phyloP scores from a whole-genome alignment of 1,140 invertebrate genomes.

The Conopomorpha cramerella region DNA sequence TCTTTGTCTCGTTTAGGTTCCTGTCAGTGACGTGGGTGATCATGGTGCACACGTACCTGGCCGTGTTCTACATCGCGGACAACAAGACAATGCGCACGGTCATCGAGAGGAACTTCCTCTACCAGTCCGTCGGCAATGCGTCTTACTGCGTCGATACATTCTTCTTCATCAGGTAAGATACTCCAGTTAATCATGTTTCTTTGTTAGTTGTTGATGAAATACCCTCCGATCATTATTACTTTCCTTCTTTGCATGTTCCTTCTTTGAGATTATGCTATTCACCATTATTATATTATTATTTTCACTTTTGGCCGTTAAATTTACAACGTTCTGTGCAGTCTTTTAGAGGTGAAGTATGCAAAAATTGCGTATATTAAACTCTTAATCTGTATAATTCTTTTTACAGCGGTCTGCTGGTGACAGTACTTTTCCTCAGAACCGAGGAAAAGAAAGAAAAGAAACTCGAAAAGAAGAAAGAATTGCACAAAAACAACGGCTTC shows the following conservation, averaged over 20 bases:
- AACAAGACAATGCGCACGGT: constrained; percentile 76
- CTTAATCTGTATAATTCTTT: constrained; percentile 11
- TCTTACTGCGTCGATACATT: constrained; percentile 91
- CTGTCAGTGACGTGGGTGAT: constrained; percentile 91
- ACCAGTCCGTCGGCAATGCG: constrained; percentile 85
- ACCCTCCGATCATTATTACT: too few relatives aligned
- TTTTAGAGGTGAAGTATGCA: too few relatives aligned
- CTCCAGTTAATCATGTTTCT: too few relatives aligned
- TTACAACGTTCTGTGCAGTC: too few relatives aligned
- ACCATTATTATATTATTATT: too few relatives aligned
- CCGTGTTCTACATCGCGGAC: constrained; percentile 78
- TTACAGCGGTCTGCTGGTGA: constrained; percentile 76
- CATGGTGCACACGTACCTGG: constrained; percentile 86
- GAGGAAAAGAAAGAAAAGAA: constrained; percentile 50
- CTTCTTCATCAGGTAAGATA: constrained; percentile 88
- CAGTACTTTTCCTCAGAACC: constrained; percentile 72
- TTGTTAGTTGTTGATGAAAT: too few relatives aligned
- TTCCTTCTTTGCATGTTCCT: too few relatives aligned
- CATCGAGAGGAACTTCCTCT: constrained; percentile 78
- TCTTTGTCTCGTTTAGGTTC: constrained; percentile 59
- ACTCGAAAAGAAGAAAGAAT: constrained; percentile 10
- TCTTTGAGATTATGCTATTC: too few relatives aligned
- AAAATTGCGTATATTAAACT: too few relatives aligned
- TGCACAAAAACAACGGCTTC: constrained; percentile 29
- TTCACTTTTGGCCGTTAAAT: too few relatives aligned